Conservation (phyloP, 2,113 vertebrate species). For the Calyptommatus sinebrachiatus region DNA sequence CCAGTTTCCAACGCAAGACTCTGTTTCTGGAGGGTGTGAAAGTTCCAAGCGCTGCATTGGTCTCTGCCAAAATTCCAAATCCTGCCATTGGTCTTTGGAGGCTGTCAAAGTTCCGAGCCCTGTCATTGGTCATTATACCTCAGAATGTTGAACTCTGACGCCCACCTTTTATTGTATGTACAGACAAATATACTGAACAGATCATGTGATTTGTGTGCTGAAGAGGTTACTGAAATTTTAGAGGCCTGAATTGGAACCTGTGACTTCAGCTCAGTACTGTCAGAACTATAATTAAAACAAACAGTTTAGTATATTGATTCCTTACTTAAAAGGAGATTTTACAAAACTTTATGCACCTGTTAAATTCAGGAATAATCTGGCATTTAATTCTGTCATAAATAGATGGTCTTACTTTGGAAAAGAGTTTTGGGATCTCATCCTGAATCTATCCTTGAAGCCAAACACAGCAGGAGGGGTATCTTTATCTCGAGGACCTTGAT, state of each 20-base stretch:
- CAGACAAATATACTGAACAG: too few species aligned
- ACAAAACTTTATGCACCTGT: not conserved
- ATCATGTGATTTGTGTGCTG: too few species aligned
- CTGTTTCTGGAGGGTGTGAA: too few species aligned
- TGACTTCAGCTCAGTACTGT: not conserved
- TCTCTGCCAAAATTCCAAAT: too few species aligned
- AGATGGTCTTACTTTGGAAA: not conserved
- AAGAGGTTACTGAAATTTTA: too few species aligned
- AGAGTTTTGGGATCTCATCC: not conserved
- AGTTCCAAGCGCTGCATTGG: too few species aligned
- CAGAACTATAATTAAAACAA: not conserved
- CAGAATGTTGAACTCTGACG: too few species aligned
- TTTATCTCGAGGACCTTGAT: not conserved
- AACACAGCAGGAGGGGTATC: not conserved
- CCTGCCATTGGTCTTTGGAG: too few species aligned
- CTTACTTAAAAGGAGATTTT: not conserved
- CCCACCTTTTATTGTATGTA: too few species aligned
- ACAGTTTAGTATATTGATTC: not conserved
- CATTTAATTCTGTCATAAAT: not conserved
- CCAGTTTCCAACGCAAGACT: too few species aligned
- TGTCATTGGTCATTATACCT: too few species aligned
- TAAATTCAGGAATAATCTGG: not conserved
- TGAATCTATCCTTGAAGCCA: not conserved
- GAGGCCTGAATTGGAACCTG: not conserved
- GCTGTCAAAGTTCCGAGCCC: too few species aligned